Evolutionary conservation across 1,140 invertebrate species (phyloP).

Genomic region (Apis dorsata): DNA sequence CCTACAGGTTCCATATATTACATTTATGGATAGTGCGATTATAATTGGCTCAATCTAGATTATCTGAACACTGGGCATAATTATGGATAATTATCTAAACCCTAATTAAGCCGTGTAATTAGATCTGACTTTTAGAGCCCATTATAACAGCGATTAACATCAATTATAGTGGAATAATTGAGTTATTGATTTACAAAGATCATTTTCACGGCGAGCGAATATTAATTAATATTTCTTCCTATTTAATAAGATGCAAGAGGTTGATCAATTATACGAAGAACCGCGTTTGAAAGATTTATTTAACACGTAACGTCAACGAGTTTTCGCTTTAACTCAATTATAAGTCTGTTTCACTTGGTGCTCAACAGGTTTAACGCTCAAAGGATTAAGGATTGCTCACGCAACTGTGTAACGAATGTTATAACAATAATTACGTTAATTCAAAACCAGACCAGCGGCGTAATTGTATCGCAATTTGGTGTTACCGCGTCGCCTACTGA

Average conservation of each 20-base stretch:
- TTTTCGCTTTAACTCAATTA: neutral
- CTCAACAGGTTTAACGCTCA: neutral
- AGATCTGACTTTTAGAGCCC: neutral
- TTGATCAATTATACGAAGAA: neutral
- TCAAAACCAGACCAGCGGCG: neutral
- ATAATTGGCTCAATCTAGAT: neutral
- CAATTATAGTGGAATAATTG: neutral
- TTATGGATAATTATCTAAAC: neutral
- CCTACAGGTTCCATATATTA: neutral
- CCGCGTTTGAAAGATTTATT: neutral
- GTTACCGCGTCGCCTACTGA: neutral
- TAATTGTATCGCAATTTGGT: neutral
- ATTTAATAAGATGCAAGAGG: neutral
- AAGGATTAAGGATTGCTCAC: neutral
- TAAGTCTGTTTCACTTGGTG: neutral
- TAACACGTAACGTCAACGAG: neutral
- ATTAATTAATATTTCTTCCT: neutral
- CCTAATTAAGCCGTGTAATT: neutral
- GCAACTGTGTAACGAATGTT: neutral
- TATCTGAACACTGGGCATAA: neutral
- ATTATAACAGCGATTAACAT: too few species aligned
- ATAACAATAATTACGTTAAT: neutral
- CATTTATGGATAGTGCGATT: neutral
- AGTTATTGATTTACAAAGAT: neutral
- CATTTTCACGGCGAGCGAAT: neutral